Base-by-base conservation (phyloP, 2,113 vertebrate genomes). In the Coturnix japonica region DNA sequence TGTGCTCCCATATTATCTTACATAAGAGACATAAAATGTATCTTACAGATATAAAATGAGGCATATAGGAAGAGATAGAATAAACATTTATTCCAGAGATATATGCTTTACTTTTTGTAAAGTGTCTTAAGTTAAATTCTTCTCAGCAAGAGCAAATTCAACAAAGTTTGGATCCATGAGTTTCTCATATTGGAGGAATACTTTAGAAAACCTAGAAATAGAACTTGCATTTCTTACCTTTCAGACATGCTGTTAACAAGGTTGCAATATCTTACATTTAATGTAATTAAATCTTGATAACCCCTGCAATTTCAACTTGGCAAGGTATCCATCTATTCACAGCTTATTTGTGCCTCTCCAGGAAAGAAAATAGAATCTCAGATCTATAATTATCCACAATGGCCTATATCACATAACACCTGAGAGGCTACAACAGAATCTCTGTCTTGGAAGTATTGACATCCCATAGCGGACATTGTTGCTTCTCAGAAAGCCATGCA, bases 211-310 rank as follows among this genome's bases (percentile, higher is more conserved):
- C 2, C 20, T 37, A 67, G 26, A 44, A 93, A 81, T 78, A 49
- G 88, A 85, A 5, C 7, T 17, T 13, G 1, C 60, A 53, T 72
- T 94, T 91, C 70, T 86, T 90, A 86, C 30, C 23, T 75, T 93
- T 81, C 33, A 23, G 9, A 31, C 47, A 77, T 49, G 39, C 44
- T 81, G 41, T 77, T 90, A 95, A 88, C 70, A 78, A 56, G 13
- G 57, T 72, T 88, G 47, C 53, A 85, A 35, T 74, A 85, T 57
- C 44, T 90, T 86, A 25, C 20, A 57, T 88, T 88, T 90, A 67
- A 10, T 64, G 23, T 75, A 91, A 91, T 80, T 91, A 93, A 89
- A 81, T 57, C 82, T 77, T 80, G 33, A 73, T 69, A 74, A 37
- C 53, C 65, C 53, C 26, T 35, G 35, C 22, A 77, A 75, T 75